Evolutionary conservation across 2,797 vertebrate genomes (phyloP).

Genomic region (Sparus aurata): DNA sequence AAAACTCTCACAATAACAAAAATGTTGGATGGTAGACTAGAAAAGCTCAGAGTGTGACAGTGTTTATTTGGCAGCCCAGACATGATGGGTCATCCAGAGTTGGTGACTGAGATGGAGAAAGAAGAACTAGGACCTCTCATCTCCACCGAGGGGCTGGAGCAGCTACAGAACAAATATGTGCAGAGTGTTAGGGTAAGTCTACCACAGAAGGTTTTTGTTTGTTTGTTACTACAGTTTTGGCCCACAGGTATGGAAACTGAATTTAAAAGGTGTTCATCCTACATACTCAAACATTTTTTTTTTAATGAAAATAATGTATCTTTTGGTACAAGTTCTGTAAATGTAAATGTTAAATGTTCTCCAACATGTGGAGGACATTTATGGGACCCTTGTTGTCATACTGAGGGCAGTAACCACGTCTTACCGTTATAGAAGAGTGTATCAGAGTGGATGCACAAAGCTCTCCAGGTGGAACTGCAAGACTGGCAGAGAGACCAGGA

Average conservation of each 20-base stretch:
- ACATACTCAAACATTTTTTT: background rate
- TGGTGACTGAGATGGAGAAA: slow-evolving; percentile 88
- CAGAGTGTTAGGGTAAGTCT: slow-evolving; percentile 89
- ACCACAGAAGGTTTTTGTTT: background rate
- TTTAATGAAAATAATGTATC: background rate
- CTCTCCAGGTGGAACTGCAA: slow-evolving; percentile 92
- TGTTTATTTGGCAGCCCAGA: slow-evolving; percentile 84
- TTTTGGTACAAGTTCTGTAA: background rate
- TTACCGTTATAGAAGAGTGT: slow-evolving; percentile 88
- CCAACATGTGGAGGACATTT: background rate
- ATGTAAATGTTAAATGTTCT: background rate
- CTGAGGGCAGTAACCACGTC: background rate
- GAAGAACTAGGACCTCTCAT: slow-evolving; percentile 90
- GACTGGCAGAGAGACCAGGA: slow-evolving; percentile 95
- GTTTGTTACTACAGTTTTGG: background rate
- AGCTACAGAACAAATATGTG: slow-evolving; percentile 92
- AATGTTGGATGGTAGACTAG: background rate
- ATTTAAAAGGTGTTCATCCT: background rate
- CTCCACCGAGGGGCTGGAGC: slow-evolving; percentile 88
- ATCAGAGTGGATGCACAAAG: slow-evolving; percentile 96
- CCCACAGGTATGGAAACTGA: background rate
- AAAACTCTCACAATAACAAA: background rate
- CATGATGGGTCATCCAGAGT: slow-evolving; percentile 93
- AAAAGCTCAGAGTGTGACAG: slow-evolving; percentile 16
- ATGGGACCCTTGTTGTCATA: background rate